phyloP scores from a whole-genome alignment of 2,797 vertebrate species.

The Ispidina picta region DNA sequence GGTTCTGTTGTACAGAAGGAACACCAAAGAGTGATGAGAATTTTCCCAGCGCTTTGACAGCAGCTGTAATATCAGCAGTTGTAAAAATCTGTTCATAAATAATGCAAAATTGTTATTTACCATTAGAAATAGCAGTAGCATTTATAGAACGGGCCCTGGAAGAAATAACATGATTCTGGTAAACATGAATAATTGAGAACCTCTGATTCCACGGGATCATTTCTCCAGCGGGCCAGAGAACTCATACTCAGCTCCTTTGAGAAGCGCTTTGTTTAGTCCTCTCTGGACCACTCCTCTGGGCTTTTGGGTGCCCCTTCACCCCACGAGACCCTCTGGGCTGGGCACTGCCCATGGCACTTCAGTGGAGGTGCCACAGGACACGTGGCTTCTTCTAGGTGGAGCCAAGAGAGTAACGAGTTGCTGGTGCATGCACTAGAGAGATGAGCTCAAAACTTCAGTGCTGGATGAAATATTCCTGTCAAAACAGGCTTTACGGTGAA shows the following conservation, averaged over 20 bases:
- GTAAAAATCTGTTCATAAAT: constrained; percentile 64
- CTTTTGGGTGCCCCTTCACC: not conserved
- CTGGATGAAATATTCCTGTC: not conserved
- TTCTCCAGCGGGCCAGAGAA: not conserved
- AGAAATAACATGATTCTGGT: constrained; percentile 28
- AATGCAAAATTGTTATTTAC: constrained; percentile 65
- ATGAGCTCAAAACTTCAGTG: not conserved
- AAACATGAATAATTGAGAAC: constrained; percentile 58
- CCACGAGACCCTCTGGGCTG: not conserved
- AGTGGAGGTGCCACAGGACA: not conserved
- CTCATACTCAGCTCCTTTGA: not conserved
- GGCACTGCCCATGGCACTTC: rapidly evolving
- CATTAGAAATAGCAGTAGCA: constrained; percentile 57
- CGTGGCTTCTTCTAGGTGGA: rapidly evolving
- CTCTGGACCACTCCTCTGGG: not conserved
- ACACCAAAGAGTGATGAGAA: not conserved
- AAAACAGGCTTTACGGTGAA: not conserved
- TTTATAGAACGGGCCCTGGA: constrained; percentile 46
- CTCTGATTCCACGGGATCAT: not conserved
- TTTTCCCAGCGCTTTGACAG: constrained; percentile 7
- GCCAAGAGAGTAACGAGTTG: rapidly evolving
- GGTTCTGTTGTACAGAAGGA: not conserved
- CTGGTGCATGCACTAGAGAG: not conserved
- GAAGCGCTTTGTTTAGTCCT: not conserved
- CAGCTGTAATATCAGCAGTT: constrained; percentile 42